These are phyloP conservation scores for Drosophila leontia DNA, from an alignment of 1,140 invertebrate genomes.

Conservation along the genomic window DNA sequence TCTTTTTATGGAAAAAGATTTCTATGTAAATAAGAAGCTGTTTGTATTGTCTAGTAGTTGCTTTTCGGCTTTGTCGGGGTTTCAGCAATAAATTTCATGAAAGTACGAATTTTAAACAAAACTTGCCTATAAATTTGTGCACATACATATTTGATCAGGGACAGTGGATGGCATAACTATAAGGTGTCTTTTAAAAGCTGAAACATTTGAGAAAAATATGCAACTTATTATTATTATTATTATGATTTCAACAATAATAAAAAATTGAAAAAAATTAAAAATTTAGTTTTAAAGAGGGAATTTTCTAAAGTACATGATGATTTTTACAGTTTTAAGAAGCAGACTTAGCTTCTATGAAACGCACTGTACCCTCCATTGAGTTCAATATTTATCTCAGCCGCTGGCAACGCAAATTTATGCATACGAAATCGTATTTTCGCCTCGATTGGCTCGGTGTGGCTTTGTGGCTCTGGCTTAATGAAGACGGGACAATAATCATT, in stretches of 20 bases:
- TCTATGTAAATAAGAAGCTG: slow-evolving; percentile 47
- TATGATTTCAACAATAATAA: no score
- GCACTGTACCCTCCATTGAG: slow-evolving; percentile 31
- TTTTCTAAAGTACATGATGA: not conserved
- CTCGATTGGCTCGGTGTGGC: slow-evolving; percentile 45
- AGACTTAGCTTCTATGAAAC: not conserved
- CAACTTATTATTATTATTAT: no score
- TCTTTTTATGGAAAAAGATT: slow-evolving; percentile 33
- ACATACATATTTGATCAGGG: slow-evolving; percentile 6
- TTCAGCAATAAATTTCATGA: slow-evolving; percentile 64
- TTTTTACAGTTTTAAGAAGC: not conserved
- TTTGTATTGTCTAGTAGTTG: slow-evolving; percentile 53
- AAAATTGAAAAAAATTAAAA: no score
- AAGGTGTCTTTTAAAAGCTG: not conserved
- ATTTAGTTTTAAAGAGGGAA: no score
- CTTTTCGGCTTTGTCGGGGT: slow-evolving; percentile 37
- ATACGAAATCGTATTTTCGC: slow-evolving; percentile 66
- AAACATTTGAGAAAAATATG: no score
- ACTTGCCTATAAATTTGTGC: slow-evolving; percentile 45
- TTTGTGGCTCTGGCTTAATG: slow-evolving; percentile 59
- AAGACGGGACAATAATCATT: slow-evolving; percentile 77
- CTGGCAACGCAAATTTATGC: slow-evolving; percentile 61
- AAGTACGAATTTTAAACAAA: slow-evolving; percentile 69
- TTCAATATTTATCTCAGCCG: slow-evolving; percentile 29
- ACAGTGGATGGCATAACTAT: slow-evolving; percentile 7